Evolutionary conservation across 1,140 invertebrate genomes (phyloP).

Genomic region (Hestina assimilis): DNA sequence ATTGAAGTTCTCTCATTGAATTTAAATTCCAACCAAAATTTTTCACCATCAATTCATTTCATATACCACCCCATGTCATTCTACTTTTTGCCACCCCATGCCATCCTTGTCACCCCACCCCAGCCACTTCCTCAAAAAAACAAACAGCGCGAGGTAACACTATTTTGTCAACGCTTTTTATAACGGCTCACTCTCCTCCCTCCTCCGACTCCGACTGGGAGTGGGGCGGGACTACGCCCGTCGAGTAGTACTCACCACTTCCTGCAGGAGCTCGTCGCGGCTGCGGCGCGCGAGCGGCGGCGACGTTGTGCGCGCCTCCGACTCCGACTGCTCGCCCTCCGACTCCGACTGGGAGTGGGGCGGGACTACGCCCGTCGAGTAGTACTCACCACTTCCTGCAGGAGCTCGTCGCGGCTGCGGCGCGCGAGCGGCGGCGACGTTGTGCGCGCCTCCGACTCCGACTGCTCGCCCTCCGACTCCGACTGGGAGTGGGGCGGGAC

Average conservation of each 20-base stretch:
- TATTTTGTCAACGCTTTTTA: too few relatives aligned
- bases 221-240: neutral
- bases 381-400: slow-evolving; percentile 79
- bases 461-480: slow-evolving; percentile 34
- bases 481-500: neutral
- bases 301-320: neutral
- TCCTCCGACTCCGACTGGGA: neutral
- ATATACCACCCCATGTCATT: too few relatives aligned
- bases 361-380: neutral
- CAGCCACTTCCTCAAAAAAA: too few relatives aligned
- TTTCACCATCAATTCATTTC: too few relatives aligned
- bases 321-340: slow-evolving; percentile 36
- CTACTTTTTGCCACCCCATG: too few relatives aligned
- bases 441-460: slow-evolving; percentile 4
- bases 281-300: neutral
- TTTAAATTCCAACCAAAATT: too few relatives aligned
- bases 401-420: slow-evolving; percentile 39
- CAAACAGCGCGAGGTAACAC: too few relatives aligned
- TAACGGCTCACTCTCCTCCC: neutral
- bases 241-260: slow-evolving; percentile 71
- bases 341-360: neutral
- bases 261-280: slow-evolving; percentile 67
- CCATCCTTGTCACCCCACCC: too few relatives aligned
- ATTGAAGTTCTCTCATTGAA: too few relatives aligned
- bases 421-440: neutral